Evolutionary conservation across 2,113 vertebrate species (phyloP).

Genomic region (Microtus montanus): DNA sequence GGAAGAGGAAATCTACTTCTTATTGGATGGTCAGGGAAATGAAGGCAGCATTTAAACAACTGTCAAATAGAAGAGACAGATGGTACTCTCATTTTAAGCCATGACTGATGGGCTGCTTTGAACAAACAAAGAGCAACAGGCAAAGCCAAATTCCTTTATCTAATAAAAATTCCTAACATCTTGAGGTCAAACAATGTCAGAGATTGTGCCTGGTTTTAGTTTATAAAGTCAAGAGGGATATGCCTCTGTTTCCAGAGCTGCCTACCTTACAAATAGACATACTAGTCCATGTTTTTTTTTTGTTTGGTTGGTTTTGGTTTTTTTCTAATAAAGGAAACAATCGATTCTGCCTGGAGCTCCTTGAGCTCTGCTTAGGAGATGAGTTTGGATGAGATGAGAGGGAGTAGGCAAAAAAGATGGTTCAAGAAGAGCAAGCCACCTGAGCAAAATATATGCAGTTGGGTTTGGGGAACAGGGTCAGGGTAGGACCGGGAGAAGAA

Average conservation of each 20-base stretch:
- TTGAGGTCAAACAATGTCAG: slow-evolving; percentile 18
- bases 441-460: neutral
- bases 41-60: neutral
- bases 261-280: neutral
- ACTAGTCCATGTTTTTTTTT: neutral
- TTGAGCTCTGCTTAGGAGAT: neutral
- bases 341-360: neutral
- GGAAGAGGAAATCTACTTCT: neutral
- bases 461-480: neutral
- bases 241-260: neutral
- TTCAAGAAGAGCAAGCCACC: neutral
- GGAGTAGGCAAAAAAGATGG: neutral
- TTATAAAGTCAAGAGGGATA: neutral
- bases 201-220: neutral
- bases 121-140: neutral
- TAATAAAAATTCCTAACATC: slow-evolving; percentile 9
- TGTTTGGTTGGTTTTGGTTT: neutral
- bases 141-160: slow-evolving; percentile 43
- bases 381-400: neutral
- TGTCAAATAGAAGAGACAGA: slow-evolving; percentile 14
- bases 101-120: neutral
- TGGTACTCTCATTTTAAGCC: slow-evolving; percentile 36
- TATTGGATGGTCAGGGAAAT: neutral
- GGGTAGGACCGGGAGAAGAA: neutral
- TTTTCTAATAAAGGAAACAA: neutral